Evolutionary conservation across 2,888 invertebrate genomes (phyloP), one percentile per base, ranked within the genome.

Genomic region (Parapristionchus giblindavisi): DNA sequence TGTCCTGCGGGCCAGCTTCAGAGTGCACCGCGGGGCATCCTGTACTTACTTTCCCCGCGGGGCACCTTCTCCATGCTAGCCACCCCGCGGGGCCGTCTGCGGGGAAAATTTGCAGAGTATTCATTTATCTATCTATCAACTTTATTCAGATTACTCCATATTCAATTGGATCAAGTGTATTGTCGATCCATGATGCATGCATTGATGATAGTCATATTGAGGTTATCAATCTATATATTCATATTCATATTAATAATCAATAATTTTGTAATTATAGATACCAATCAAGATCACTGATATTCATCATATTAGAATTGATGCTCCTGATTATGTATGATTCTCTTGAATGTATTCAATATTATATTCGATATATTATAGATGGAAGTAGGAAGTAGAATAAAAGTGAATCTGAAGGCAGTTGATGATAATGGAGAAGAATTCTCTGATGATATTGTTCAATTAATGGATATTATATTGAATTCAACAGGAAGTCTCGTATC

Each of bases 251-350:
- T n/a, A n/a, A n/a, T n/a, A n/a, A n/a, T 21, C 3, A 17, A 6
- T 6, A 27, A 29, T 17, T n/a, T 51, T 1, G 29, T 24, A 8
- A 2, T 48, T 66, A 14, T 51, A 66, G 66, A 32, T 66, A 24
- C 29, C 43, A 36, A 80, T 85, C 6, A 79, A 81, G 66, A 78
- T 85, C 36, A 82, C 82, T 14, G 83, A 84, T 58, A 80, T 85
- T 27, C 77, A 79, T 51, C 77, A 79, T 11, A 77, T 85, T 61
- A 77, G 74, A 6, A 81, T 85, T 51, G 73, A 78, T 17, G 83
- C 78, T 8, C 80, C 84, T 14, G 76, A 83, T 60, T 81, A 76
- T 68, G 83, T 83, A 34, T 68, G 78, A 11, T 63, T 2, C 11
- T n/a, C 2, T n/a, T 63, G 4, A 24, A 24, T n/a, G 40, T n/a